Evolutionary conservation across 2,888 invertebrate species (phyloP).

Genomic region (Chrysolina americana): DNA sequence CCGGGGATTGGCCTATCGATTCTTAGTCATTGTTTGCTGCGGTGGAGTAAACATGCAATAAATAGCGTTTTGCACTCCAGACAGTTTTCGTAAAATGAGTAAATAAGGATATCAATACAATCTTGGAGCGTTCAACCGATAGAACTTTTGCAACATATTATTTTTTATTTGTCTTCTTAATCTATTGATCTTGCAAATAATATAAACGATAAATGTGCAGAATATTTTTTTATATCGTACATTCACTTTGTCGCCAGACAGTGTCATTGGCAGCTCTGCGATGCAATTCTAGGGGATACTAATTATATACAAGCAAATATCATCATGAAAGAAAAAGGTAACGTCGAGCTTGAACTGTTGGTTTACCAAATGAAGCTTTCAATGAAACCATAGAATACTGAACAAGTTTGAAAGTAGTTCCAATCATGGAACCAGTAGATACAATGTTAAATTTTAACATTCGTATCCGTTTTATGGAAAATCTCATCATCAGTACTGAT

Average conservation of each 20-base stretch:
- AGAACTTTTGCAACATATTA: constrained; percentile 39
- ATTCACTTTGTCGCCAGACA: constrained; percentile 42
- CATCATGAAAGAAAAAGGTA: too few relatives aligned
- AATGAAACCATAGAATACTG: too few relatives aligned
- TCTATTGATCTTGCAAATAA: constrained; percentile 47
- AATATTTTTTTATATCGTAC: constrained; percentile 50
- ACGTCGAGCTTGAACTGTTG: too few relatives aligned
- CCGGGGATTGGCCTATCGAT: background rate
- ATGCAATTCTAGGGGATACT: background rate
- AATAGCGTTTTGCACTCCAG: constrained; percentile 12
- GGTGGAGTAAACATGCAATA: background rate
- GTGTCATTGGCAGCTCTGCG: background rate
- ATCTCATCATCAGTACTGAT: too few relatives aligned
- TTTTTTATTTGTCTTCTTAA: constrained; percentile 46
- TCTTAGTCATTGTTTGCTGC: constrained; percentile 11
- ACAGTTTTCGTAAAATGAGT: constrained; percentile 20
- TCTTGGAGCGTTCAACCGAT: constrained; percentile 40
- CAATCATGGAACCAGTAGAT: too few relatives aligned
- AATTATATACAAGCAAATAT: too few relatives aligned
- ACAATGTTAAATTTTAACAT: too few relatives aligned
- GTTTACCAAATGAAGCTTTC: too few relatives aligned
- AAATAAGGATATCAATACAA: constrained; percentile 23
- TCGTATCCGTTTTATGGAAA: too few relatives aligned
- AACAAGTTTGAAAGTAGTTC: too few relatives aligned
- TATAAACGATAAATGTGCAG: constrained; percentile 46